Evolutionary conservation across 2,888 invertebrate species (phyloP), one percentile per base, ranked within the genome.

Genomic region (Congeria kusceri): DNA sequence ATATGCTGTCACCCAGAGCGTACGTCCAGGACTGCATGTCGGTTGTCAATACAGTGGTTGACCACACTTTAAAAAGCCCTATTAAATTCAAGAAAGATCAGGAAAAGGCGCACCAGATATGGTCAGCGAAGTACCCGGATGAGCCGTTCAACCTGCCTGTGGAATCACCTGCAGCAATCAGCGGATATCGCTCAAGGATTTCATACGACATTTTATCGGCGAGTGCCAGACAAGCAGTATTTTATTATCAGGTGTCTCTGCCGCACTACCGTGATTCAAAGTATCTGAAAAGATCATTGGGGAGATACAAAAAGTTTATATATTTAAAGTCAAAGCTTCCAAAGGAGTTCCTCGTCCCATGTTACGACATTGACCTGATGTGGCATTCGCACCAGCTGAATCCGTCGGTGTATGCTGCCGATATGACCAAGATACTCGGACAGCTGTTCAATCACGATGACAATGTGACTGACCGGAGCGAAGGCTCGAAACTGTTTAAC

Each of bases 311-410:
- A 77, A 91, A 92, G 85, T 94, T 93, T 80, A 84, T 94, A 27
- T 90, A 90, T 73, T 86, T 94, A 57, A 94, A 94, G 84, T 89
- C 91, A 73, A 89, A 91, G 20, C 92, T 94, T 82, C 90, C 93
- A 3, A 92, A 91, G 29, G 90, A 92, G 68, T 94, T 94, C 84
- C 87, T 94, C n/a, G 94, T 94, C 23, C 94, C 94, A 1, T 94
- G 94, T 85, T 94, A 94, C 81, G 94, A 94, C 84, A 94, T 94
- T 80, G 94, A 94, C 83, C 86, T 94, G 44, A 89, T 94, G 18
- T 94, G 94, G 94, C 94, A 94, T 85, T 89, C 94, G 0, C 94
- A 94, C 88, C 94, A 94, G 87, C 92, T 94, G 20, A 91, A 92
- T 72, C 93, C 93, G 5, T 44, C 80, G 18, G 64, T 73, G 20